phyloP scores from a whole-genome alignment of 2,888 invertebrate species.

The Penaeus monodon region DNA sequence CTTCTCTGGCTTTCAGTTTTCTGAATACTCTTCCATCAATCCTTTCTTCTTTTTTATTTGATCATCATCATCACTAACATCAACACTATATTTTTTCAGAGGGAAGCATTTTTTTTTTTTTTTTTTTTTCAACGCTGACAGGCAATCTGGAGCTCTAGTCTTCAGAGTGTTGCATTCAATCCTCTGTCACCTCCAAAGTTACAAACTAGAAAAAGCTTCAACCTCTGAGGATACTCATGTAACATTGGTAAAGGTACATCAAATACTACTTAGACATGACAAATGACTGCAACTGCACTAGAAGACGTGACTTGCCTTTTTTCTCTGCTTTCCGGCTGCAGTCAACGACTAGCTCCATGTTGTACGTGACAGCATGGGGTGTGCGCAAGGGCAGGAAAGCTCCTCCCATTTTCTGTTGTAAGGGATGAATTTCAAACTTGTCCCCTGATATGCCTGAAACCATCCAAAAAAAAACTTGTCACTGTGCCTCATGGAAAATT shows the following conservation, averaged over 20 bases:
- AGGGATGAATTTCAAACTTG: slow-evolving; percentile 61
- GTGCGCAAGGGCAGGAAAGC: slow-evolving; percentile 44
- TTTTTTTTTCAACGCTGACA: no score
- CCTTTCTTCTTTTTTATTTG: no score
- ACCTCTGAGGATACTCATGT: no score
- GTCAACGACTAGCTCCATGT: slow-evolving; percentile 61
- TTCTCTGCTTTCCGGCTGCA: slow-evolving; percentile 54
- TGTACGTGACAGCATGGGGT: slow-evolving; percentile 50
- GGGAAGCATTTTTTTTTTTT: no score
- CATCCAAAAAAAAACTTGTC: background rate
- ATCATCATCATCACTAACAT: no score
- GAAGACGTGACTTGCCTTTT: slow-evolving; percentile 33
- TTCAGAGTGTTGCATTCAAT: no score
- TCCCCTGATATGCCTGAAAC: slow-evolving; percentile 62
- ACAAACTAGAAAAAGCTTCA: background rate
- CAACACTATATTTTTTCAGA: no score
- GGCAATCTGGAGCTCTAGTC: no score
- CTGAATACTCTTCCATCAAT: no score
- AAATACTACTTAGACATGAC: no score
- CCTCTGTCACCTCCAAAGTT: background rate
- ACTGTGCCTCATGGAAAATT: background rate
- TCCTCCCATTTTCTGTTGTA: slow-evolving; percentile 43
- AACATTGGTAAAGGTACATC: no score
- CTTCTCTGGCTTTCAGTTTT: no score
- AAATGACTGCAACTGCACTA: background rate